Conservation (phyloP, 2,113 vertebrate genomes). For the Larimichthys crocea region DNA sequence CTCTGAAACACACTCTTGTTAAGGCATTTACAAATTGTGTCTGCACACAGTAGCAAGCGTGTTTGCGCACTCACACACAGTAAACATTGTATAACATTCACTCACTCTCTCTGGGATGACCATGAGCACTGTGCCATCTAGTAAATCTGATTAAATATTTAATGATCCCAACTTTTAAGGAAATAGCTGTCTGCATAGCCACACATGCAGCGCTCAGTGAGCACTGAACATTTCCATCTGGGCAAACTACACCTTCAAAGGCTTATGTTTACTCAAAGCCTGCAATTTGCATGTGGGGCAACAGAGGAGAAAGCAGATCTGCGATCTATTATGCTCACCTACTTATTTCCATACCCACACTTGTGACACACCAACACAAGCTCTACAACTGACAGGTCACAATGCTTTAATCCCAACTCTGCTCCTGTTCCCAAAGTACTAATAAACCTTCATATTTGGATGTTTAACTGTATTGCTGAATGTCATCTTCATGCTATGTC, state of each 20-base stretch:
- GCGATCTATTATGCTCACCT: conserved; percentile 60
- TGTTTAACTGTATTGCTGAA: conserved; percentile 13
- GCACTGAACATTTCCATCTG: conserved; percentile 79
- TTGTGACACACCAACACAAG: conserved; percentile 49
- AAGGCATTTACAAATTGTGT: conserved; percentile 36
- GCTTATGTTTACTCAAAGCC: conserved; percentile 67
- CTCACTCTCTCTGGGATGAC: conserved; percentile 29
- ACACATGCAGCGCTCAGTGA: conserved; percentile 47
- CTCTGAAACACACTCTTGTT: conserved; percentile 38
- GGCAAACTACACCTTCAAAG: conserved; percentile 76
- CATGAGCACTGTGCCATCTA: conserved; percentile 22
- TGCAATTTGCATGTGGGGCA: conserved; percentile 74
- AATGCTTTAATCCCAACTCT: conserved; percentile 29
- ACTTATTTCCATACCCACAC: conserved; percentile 53
- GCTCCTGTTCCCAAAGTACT: conserved; percentile 31
- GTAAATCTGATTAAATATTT: conserved; percentile 69
- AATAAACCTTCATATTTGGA: conserved; percentile 22
- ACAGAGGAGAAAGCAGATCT: conserved; percentile 69
- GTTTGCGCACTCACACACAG: conserved; percentile 24
- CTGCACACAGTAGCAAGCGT: conserved; percentile 58
- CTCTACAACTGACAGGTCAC: conserved; percentile 39
- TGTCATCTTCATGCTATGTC: not conserved
- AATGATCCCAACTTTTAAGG: conserved; percentile 64
- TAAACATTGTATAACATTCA: conserved; percentile 10
- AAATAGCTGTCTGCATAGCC: conserved; percentile 64